Percentiles rank a stretch among this genome's conserved stretches.
phyloP scores from a whole-genome alignment of 37 sponge, comb jelly and placozoan species.

The Halichondria panicea region DNA sequence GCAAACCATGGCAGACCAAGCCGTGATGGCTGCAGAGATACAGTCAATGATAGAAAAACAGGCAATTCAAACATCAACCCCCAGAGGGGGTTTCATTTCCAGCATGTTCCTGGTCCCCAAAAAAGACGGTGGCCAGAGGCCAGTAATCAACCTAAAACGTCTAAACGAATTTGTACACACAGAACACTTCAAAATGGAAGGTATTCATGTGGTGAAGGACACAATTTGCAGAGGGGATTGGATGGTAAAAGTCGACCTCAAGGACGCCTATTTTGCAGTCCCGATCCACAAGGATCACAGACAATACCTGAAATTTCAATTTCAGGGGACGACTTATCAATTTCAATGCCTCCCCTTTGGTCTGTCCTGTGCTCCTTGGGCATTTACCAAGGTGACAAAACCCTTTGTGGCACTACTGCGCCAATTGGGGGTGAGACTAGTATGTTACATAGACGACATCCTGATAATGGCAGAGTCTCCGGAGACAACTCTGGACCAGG shows the following conservation, averaged over 20 bases:
- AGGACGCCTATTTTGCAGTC: constrained; percentile 43
- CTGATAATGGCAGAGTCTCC: constrained; percentile 30
- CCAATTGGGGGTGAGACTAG: constrained; percentile 15
- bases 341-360: constrained; percentile 56
- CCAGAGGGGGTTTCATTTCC: constrained; percentile 30
- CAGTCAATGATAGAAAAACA: constrained; percentile 8
- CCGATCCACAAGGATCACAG: constrained; percentile 10
- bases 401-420: constrained; percentile 23
- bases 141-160: constrained; percentile 43
- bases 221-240: constrained; percentile 17
- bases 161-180: constrained; percentile 23
- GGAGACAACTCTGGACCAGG: constrained; percentile 4
- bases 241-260: constrained; percentile 40
- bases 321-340: constrained; percentile 2
- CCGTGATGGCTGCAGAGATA: constrained; percentile 9
- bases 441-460: constrained; percentile 52
- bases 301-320: constrained; percentile 8
- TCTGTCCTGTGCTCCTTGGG: constrained; percentile 33
- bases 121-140: constrained; percentile 43
- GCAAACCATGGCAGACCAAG: constrained; percentile 3
- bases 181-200: constrained; percentile 66
- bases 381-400: constrained; percentile 31
- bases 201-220: constrained; percentile 27
- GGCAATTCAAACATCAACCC: background rate
- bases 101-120: constrained; percentile 53